These are phyloP conservation scores for Blomia tropicalis DNA, from an alignment of 2,888 invertebrate species.

Conservation along the genomic window DNA sequence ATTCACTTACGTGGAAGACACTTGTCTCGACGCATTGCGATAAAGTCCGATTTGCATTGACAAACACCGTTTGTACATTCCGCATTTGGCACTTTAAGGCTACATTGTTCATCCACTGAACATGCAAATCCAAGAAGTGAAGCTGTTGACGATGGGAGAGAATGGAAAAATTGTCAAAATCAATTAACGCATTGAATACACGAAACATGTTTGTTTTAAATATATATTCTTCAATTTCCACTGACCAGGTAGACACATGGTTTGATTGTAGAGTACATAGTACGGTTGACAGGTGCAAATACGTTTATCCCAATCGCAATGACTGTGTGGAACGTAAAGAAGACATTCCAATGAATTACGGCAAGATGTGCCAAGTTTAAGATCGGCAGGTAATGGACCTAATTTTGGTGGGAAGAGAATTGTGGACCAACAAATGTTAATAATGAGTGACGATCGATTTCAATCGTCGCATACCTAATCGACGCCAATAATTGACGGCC, in stretches of 20 bases:
- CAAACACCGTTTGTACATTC: constrained; percentile 66
- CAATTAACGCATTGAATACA: neutral
- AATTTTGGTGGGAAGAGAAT: no score
- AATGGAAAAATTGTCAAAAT: constrained; percentile 15
- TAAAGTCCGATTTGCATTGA: constrained; percentile 62
- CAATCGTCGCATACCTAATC: constrained; percentile 4
- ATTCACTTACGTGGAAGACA: constrained; percentile 68
- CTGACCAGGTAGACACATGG: constrained; percentile 69
- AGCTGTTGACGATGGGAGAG: constrained; percentile 49
- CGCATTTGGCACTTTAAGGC: constrained; percentile 71
- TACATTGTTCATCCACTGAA: constrained; percentile 63
- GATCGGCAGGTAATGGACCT: constrained; percentile 18
- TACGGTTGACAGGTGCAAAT: constrained; percentile 29
- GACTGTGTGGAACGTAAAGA: constrained; percentile 27
- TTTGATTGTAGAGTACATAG: constrained; percentile 44
- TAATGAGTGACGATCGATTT: neutral
- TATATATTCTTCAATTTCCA: no score
- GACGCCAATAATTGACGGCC: constrained; percentile 13
- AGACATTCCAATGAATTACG: constrained; percentile 28
- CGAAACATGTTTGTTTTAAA: no score
- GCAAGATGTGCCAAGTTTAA: constrained; percentile 26
- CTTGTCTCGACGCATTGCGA: constrained; percentile 73
- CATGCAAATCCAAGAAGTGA: constrained; percentile 68
- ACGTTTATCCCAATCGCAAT: constrained; percentile 28
- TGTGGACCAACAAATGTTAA: neutral